phyloP scores from a whole-genome alignment of 2,888 invertebrate genomes.

The Belgica antarctica region DNA sequence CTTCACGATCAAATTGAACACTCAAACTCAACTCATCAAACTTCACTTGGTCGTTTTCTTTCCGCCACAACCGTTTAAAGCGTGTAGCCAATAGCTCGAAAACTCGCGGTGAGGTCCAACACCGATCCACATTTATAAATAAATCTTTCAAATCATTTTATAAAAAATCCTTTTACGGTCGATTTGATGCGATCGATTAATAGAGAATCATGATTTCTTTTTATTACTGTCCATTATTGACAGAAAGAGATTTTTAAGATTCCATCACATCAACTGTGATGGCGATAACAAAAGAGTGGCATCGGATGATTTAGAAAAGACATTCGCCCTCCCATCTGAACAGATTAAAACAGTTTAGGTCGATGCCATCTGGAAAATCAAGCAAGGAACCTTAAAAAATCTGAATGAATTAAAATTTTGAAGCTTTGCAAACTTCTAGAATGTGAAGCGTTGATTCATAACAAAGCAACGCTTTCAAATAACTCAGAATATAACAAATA shows the following conservation, averaged over 20 bases:
- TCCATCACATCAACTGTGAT: slow-evolving; percentile 28
- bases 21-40: not conserved
- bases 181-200: slow-evolving; percentile 42
- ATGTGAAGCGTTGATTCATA: no score
- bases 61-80: not conserved
- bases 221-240: slow-evolving; percentile 37
- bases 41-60: not conserved
- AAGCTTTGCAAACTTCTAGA: no score
- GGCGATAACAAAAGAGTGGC: slow-evolving; percentile 9
- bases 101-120: slow-evolving; percentile 36
- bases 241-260: slow-evolving; percentile 30
- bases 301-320: not conserved
- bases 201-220: slow-evolving; percentile 22
- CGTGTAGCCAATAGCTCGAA: not conserved
- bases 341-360: slow-evolving; percentile 40
- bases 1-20: not conserved
- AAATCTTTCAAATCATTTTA: not conserved
- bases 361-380: no score
- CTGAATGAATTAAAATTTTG: no score
- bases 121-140: no score
- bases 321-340: not conserved
- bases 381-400: no score
- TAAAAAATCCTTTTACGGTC: slow-evolving; percentile 40
- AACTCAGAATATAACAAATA: no score
- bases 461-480: no score